Evolutionary conservation across 2,113 vertebrate genomes (phyloP).

Genomic region (Pardalotus punctatus): DNA sequence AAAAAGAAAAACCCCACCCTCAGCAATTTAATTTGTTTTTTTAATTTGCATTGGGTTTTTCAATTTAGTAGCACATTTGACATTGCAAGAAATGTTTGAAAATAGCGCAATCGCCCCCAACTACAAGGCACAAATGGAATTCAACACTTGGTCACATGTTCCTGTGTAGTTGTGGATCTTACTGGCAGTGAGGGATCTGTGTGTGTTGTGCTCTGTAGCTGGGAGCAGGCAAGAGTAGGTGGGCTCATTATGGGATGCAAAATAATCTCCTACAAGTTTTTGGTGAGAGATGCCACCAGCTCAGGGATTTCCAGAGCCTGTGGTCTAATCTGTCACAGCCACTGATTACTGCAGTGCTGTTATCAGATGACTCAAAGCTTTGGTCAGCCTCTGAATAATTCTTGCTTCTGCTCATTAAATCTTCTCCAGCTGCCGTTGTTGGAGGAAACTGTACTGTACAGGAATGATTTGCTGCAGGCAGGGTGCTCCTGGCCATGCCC

Average conservation of each 20-base stretch:
- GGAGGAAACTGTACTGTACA: not conserved
- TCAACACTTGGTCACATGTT: not conserved
- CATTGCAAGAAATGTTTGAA: not conserved
- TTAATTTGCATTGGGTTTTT: not conserved
- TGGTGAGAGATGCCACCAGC: not conserved
- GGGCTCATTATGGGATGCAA: not conserved
- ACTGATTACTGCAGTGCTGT: not conserved
- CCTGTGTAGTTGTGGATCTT: not conserved
- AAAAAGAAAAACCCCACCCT: accelerated
- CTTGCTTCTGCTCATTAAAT: not conserved
- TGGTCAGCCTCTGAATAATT: not conserved
- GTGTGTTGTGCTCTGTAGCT: not conserved
- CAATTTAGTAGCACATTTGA: not conserved
- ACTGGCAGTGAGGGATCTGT: not conserved
- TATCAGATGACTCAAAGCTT: not conserved
- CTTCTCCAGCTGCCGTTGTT: not conserved
- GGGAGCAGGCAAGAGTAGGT: not conserved
- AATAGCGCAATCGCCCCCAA: not conserved
- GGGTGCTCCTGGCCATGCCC: not conserved
- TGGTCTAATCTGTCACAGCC: not conserved
- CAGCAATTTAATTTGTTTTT: not conserved
- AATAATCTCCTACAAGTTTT: not conserved
- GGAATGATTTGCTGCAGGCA: not conserved
- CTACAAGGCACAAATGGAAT: not conserved
- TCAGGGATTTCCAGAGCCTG: not conserved